Percentiles rank a stretch among this genome's conserved stretches.
phyloP scores from a whole-genome alignment of 1,140 invertebrate genomes.

The Palaemon carinicauda region DNA sequence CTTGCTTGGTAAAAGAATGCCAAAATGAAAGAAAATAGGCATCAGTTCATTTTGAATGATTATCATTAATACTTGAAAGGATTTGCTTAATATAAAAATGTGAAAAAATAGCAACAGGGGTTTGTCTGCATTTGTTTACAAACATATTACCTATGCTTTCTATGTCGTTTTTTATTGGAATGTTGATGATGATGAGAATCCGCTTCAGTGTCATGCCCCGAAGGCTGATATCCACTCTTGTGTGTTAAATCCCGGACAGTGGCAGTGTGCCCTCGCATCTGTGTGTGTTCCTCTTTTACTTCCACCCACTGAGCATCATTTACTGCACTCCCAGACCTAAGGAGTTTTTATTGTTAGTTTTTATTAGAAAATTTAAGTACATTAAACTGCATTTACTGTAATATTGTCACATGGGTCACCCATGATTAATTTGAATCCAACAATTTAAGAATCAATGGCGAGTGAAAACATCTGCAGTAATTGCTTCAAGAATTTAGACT shows the following conservation, averaged over 20 bases:
- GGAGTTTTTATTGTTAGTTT: neutral
- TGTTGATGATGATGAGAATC: slow-evolving; percentile 49
- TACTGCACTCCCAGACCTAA: slow-evolving; percentile 48
- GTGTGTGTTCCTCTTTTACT: slow-evolving; percentile 44
- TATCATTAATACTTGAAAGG: too few species aligned
- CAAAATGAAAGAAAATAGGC: too few species aligned
- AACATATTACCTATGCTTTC: slow-evolving; percentile 61
- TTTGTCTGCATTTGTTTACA: neutral
- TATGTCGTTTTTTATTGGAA: slow-evolving; percentile 54
- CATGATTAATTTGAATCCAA: neutral
- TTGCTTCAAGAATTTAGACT: too few species aligned
- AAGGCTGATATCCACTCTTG: slow-evolving; percentile 53
- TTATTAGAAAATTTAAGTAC: neutral
- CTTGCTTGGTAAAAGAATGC: too few species aligned
- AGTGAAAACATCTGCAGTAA: too few species aligned
- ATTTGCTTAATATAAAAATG: too few species aligned
- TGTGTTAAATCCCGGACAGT: slow-evolving; percentile 48
- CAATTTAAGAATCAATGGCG: neutral
- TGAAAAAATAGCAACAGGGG: too few species aligned
- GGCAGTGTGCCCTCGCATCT: slow-evolving; percentile 41
- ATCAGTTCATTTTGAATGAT: too few species aligned
- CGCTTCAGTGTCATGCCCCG: slow-evolving; percentile 52
- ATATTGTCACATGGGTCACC: too few species aligned
- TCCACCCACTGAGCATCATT: slow-evolving; percentile 53
- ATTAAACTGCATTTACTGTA: neutral